A percentile compares a stretch with the other conserved stretches of the same genome.
Evolutionary conservation across 2,888 invertebrate species (phyloP).

Genomic region (Mesochorus sp.): DNA sequence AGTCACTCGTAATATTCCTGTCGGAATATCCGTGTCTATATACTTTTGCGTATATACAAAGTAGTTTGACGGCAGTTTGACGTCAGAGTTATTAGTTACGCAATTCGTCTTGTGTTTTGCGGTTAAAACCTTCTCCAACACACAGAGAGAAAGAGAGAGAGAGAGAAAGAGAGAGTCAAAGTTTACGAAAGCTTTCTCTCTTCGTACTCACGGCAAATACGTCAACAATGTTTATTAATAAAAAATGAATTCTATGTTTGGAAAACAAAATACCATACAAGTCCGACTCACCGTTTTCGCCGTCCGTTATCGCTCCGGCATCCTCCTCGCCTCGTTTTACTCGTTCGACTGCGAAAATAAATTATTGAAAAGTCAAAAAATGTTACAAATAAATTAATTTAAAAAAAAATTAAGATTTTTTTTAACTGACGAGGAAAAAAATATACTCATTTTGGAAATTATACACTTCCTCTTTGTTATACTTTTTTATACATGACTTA

Average conservation of each 20-base stretch:
- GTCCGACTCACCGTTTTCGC: constrained; percentile 79
- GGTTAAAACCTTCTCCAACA: not conserved
- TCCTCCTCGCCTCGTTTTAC: constrained; percentile 79
- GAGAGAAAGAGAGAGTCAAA: not conserved
- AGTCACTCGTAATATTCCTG: constrained; percentile 23
- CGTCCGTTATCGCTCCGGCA: constrained; percentile 75
- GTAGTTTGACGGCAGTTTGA: constrained; percentile 20
- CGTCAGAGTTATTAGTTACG: constrained; percentile 36
- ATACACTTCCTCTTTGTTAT: not conserved
- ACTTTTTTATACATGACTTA: not conserved
- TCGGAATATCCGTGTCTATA: constrained; percentile 4
- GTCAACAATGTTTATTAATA: not conserved
- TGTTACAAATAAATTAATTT: too few species aligned
- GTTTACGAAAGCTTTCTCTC: not conserved
- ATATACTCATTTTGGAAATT: too few species aligned
- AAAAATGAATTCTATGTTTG: not conserved
- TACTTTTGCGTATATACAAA: not conserved
- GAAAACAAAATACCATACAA: constrained; percentile 16
- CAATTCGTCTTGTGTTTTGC: constrained; percentile 21
- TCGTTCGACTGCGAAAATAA: constrained; percentile 79
- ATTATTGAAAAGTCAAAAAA: not conserved
- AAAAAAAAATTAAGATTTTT: too few species aligned
- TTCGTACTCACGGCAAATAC: not conserved
- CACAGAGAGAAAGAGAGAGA: too few species aligned
- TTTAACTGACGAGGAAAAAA: too few species aligned